Evolutionary conservation across 2,113 vertebrate species (phyloP), one percentile per base, ranked within the genome.

Genomic region (Mesoclemmys tuberculata): DNA sequence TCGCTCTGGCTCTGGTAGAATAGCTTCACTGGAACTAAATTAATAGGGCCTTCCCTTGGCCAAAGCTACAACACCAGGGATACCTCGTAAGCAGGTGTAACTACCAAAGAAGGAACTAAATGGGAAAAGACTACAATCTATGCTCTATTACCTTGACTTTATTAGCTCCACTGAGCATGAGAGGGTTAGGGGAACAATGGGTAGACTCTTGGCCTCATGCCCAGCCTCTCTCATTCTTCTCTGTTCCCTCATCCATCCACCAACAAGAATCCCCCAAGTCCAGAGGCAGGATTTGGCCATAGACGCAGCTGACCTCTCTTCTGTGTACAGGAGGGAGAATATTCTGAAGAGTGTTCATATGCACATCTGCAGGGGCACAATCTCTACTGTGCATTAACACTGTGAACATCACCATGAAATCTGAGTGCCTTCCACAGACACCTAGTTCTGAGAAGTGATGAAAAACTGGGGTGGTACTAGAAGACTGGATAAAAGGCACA

Each of bases 41-140:
- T 26, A 87, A 35, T 1, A 0, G 10, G 41, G 14, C 21, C 51
- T 90, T 77, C 29, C 48, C 58, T 68, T 29, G 19, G 31, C 46
- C 1, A 12, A 0, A 0, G 9, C 4, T 64, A 18, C 14, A 84
- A 3, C 46, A 44, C 24, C 26, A 77, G 12, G 26, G 12, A 27
- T 14, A 77, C 26, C 79, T 64, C 85, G 83, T 75, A n/a, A 49
- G 10, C 19, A 55, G 8, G 19, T 3, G 1, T 74, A 49, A 75
- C 52, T 75, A 51, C 38, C 6, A 85, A 82, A 21, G 80, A 89
- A 80, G 9, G 2, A 7, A 75, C 58, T 80, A 16, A 77, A 12
- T 1, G 1, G 27, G 61, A 86, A 51, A 4, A 61, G 29, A 35
- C 22, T 46, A 38, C 22, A 68, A 5, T 58, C 68, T 88, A 41